Conservation (phyloP, 2,797 vertebrate species). For the Myoxocephalus aenaeus region DNA sequence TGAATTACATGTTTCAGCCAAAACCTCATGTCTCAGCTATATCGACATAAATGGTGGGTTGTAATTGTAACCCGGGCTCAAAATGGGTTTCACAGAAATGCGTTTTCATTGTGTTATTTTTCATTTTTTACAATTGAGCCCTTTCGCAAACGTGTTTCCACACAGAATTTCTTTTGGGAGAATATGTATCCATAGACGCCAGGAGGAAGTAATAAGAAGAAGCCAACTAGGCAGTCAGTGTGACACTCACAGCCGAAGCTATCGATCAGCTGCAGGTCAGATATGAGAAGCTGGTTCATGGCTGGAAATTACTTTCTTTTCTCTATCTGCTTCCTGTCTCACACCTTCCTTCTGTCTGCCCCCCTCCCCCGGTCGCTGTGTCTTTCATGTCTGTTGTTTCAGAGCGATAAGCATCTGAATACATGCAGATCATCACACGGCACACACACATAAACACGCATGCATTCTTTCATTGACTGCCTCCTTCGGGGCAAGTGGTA, state of each 20-base stretch:
- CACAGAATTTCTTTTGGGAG: constrained; percentile 27
- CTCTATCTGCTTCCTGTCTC: constrained; percentile 48
- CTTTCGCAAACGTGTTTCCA: constrained; percentile 6
- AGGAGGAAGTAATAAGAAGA: constrained; percentile 24
- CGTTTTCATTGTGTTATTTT: constrained; percentile 7
- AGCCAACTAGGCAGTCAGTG: constrained; percentile 34
- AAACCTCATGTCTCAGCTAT: constrained; percentile 9
- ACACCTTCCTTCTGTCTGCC: constrained; percentile 30
- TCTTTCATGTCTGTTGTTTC: constrained; percentile 54
- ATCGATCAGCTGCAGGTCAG: constrained; percentile 65
- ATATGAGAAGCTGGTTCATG: constrained; percentile 56
- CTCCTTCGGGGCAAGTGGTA: constrained; percentile 7
- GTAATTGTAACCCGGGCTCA: background rate
- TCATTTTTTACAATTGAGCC: background rate
- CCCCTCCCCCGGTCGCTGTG: background rate
- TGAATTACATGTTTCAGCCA: constrained; percentile 16
- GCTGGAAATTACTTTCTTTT: constrained; percentile 58
- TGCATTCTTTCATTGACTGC: constrained; percentile 11
- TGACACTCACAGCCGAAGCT: constrained; percentile 36
- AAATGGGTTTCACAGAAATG: background rate
- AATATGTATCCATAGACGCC: constrained; percentile 12
- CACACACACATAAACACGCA: background rate
- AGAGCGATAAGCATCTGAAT: constrained; percentile 48
- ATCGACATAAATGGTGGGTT: background rate
- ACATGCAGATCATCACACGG: background rate